Evolutionary conservation across 1,140 invertebrate species (phyloP).

Genomic region (Hyphantria cunea): DNA sequence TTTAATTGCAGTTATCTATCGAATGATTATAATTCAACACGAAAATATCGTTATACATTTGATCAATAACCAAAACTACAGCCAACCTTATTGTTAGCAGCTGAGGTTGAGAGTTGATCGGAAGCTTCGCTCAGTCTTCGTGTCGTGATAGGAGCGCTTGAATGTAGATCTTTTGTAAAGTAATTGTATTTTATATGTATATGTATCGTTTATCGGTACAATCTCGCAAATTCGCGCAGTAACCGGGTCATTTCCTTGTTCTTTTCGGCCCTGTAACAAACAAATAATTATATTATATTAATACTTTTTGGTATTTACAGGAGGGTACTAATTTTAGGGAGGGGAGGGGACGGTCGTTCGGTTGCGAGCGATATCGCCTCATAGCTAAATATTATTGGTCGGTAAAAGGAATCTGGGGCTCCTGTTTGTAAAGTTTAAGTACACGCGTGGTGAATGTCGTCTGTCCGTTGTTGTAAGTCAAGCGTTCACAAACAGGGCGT

Average conservation of each 20-base stretch:
- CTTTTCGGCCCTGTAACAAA: conserved; percentile 60
- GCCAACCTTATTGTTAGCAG: neutral
- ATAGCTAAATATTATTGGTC: too few relatives aligned
- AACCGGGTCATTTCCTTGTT: conserved; percentile 65
- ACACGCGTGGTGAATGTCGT: too few relatives aligned
- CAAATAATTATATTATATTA: neutral
- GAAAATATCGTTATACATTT: neutral
- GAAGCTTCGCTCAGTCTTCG: conserved; percentile 1
- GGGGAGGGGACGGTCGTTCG: too few relatives aligned
- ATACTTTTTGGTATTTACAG: too few relatives aligned
- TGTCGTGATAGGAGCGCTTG: neutral
- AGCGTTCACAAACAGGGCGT: too few relatives aligned
- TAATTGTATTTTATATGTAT: neutral
- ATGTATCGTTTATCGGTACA: conserved; percentile 53
- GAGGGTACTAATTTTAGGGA: too few relatives aligned
- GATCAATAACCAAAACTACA: neutral
- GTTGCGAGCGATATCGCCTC: too few relatives aligned
- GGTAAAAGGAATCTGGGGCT: too few relatives aligned
- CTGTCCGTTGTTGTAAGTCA: too few relatives aligned
- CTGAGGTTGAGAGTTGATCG: neutral
- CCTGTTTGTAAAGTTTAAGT: too few relatives aligned
- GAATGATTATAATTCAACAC: too few relatives aligned
- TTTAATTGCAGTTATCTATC: too few relatives aligned
- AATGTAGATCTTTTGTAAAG: conserved; percentile 2
- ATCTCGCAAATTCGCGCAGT: conserved; percentile 63